These are phyloP conservation scores for Podarcis siculus DNA, from an alignment of 2,797 vertebrate genomes.

Conservation along the genomic window DNA sequence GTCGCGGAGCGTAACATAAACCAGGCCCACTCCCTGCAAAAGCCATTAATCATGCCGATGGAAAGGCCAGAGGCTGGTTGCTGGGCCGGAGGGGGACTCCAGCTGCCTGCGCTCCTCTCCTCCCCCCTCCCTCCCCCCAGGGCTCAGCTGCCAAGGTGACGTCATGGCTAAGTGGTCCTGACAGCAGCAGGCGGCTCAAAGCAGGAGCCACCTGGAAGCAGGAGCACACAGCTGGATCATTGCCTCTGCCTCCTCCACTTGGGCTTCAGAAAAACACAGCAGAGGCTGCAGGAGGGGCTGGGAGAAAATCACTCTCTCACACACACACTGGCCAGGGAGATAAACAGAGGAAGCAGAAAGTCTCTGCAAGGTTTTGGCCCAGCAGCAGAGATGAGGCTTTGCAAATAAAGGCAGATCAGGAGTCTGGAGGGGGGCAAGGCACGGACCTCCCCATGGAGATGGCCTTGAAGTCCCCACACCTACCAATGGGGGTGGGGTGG, in stretches of 20 bases:
- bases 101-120: not conserved
- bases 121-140: no score
- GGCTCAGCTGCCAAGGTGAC: conserved; percentile 7
- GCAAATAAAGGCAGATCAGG: no score
- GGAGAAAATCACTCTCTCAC: not conserved
- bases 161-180: not conserved
- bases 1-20: not conserved
- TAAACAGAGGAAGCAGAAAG: not conserved
- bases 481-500: no score
- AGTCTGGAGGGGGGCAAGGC: no score
- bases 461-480: no score
- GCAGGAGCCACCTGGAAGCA: not conserved
- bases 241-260: not conserved
- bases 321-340: not conserved
- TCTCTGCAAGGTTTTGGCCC: not conserved
- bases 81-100: not conserved
- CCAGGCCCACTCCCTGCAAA: not conserved
- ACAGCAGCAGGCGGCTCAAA: not conserved
- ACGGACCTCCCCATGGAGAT: no score
- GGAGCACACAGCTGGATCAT: not conserved
- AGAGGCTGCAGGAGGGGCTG: not conserved
- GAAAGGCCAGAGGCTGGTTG: not conserved
- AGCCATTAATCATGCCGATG: not conserved
- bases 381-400: not conserved
- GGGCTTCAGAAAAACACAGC: not conserved